Conservation (phyloP, 2,113 vertebrate species). For the Ctenodactylus gundi region DNA sequence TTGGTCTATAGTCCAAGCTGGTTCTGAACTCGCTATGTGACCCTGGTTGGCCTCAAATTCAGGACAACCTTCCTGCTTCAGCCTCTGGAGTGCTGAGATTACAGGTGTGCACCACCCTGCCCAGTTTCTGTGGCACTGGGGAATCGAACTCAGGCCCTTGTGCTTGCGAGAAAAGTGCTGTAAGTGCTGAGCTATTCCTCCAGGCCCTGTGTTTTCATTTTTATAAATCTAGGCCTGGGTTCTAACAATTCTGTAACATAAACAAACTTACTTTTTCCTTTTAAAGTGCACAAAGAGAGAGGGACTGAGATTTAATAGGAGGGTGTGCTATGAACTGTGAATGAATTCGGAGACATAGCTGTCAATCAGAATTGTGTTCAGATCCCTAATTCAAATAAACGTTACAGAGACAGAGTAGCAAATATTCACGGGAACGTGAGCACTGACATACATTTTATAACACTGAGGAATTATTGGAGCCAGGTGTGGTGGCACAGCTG, state of each 20-base stretch:
- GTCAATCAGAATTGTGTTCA: background rate
- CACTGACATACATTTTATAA: background rate
- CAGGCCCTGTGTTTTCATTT: too few species aligned
- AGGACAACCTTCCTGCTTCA: too few species aligned
- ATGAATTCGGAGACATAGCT: background rate
- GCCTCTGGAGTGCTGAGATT: too few species aligned
- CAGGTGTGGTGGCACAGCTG: too few species aligned
- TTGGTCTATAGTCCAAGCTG: too few species aligned
- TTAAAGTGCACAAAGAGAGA: background rate
- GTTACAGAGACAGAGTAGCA: background rate
- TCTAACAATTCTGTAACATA: background rate
- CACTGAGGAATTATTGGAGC: background rate
- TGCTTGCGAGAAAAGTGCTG: too few species aligned
- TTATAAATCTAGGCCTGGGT: background rate
- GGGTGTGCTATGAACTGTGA: background rate
- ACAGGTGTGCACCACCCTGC: too few species aligned
- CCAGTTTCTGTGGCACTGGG: too few species aligned
- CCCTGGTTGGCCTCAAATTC: too few species aligned
- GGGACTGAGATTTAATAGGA: background rate
- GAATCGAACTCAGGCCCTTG: too few species aligned
- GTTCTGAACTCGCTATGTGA: too few species aligned
- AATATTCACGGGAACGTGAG: background rate
- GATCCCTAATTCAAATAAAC: constrained; percentile 1
- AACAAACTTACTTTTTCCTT: background rate
- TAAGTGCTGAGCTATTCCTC: too few species aligned